phyloP scores from a whole-genome alignment of 1,140 invertebrate species.

The Ceratina calcarata region DNA sequence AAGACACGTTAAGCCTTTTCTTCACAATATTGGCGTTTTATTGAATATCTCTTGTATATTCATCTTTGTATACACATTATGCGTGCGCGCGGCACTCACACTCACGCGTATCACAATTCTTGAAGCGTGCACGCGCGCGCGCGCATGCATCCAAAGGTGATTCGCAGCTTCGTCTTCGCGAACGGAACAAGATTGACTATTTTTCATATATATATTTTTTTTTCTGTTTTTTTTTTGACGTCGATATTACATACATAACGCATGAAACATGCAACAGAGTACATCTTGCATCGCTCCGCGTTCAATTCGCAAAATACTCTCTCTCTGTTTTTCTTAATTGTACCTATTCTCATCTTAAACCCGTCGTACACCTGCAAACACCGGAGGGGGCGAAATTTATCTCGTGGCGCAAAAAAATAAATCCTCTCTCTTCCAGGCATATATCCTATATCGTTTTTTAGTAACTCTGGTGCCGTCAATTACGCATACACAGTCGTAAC shows the following conservation, averaged over 20 bases:
- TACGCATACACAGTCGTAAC: neutral
- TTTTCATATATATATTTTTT: too few relatives aligned
- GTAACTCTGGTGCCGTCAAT: slow-evolving; percentile 38
- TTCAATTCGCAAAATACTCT: slow-evolving; percentile 38
- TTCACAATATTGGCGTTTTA: slow-evolving; percentile 46
- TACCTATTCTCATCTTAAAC: neutral
- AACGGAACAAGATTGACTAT: slow-evolving; percentile 50
- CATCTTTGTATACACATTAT: slow-evolving; percentile 47
- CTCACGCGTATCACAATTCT: slow-evolving; percentile 45
- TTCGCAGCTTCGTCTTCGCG: slow-evolving; percentile 10
- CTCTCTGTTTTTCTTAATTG: neutral
- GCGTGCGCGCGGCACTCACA: slow-evolving; percentile 41
- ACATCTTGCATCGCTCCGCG: slow-evolving; percentile 18
- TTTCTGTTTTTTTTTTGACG: slow-evolving; percentile 10
- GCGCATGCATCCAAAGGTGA: slow-evolving; percentile 39
- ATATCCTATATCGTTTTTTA: slow-evolving; percentile 19
- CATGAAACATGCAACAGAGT: slow-evolving; percentile 43
- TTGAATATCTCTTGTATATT: slow-evolving; percentile 51
- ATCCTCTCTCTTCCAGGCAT: slow-evolving; percentile 18
- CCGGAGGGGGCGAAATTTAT: slow-evolving; percentile 12
- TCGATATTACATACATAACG: slow-evolving; percentile 38
- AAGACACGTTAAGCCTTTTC: too few relatives aligned
- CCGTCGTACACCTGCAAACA: neutral
- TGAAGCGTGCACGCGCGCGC: slow-evolving; percentile 21
- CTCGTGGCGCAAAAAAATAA: slow-evolving; percentile 43